phyloP scores from a whole-genome alignment of 2,113 vertebrate genomes.

The Hippocampus guttulatus region DNA sequence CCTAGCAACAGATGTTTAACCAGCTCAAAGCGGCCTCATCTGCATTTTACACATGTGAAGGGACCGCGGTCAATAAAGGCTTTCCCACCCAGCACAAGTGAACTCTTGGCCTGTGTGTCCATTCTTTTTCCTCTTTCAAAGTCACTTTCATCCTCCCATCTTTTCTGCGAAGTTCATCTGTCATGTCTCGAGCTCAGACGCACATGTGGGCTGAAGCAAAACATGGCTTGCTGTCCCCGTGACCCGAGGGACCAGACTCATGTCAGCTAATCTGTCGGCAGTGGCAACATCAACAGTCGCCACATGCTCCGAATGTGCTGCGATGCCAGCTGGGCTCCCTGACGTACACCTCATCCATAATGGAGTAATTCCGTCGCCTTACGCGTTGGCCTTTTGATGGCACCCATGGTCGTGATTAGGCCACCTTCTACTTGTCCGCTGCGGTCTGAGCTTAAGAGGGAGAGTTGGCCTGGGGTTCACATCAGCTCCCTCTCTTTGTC shows the following conservation, averaged over 20 bases:
- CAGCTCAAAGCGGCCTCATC: neutral
- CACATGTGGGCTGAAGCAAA: constrained; percentile 5
- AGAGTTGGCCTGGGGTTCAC: constrained; percentile 26
- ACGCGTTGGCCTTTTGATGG: constrained; percentile 58
- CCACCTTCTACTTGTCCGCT: constrained; percentile 42
- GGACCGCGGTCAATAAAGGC: neutral
- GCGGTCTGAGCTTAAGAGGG: constrained; percentile 14
- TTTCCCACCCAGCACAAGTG: neutral
- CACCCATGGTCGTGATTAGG: constrained; percentile 49
- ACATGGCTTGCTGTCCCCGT: constrained; percentile 8
- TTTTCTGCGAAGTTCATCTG: neutral
- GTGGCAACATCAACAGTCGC: constrained; percentile 23
- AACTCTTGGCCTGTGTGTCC: neutral
- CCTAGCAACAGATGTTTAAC: neutral
- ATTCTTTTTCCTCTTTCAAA: neutral
- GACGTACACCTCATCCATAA: constrained; percentile 54
- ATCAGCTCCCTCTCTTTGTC: constrained; percentile 18
- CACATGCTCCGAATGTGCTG: constrained; percentile 7
- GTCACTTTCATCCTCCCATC: constrained; percentile 2
- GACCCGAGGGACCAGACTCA: constrained; percentile 28
- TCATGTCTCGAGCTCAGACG: constrained; percentile 4
- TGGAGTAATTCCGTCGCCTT: constrained; percentile 36
- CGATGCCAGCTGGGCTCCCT: constrained; percentile 34
- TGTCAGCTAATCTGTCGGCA: constrained; percentile 34
- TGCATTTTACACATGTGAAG: neutral